Evolutionary conservation across 2,797 vertebrate species (phyloP), one percentile per base, ranked within the genome.

Genomic region (Huso huso): DNA sequence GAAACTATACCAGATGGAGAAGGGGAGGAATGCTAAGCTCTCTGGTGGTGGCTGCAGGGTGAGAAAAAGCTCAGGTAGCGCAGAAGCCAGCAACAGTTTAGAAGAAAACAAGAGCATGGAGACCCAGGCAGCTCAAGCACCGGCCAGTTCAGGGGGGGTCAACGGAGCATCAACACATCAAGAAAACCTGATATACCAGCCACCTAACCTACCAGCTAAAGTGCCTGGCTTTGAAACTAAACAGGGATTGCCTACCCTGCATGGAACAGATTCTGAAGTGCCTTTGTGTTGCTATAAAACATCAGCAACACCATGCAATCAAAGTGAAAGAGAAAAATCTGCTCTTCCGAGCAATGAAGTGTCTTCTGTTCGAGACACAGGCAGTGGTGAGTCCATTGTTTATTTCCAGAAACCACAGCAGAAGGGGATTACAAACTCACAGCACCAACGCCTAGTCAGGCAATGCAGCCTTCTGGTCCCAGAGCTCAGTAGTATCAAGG

Each of bases 1-100:
- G 78, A 96, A 93, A 78, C 88, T 98, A 69, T 99, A 97, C 76
- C 86, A 83, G 68, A 82, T 85, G 49, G 85, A 85, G 61, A 92
- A 91, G 77, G 72, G 66, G 8, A 76, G 77, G 10, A 88, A 84
- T 66, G 73, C 76, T 57, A 89, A 79, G 79, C 79, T 62, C 81
- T 73, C 69, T 61, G 6, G 84, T 78, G 73, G 75, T 88, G 78
- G 76, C 66, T 48, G 76, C 65, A 49, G 59, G 71, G 67, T 49
- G 51, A 69, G 61, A 67, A 51, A 68, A 66, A 75, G 76, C 58
- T 53, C 63, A 2, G 61, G 66, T 13, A 82, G 74, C 69, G 61
- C 65, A 10, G 83, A 83, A 58, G 77, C 10, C 74, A 1, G 77
- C 79, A 37, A 61, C 70, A 8, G 72, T 65, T 69, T 79, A 77